Conservation (phyloP, 2,113 vertebrate genomes). For the Mandrillus leucophaeus region DNA sequence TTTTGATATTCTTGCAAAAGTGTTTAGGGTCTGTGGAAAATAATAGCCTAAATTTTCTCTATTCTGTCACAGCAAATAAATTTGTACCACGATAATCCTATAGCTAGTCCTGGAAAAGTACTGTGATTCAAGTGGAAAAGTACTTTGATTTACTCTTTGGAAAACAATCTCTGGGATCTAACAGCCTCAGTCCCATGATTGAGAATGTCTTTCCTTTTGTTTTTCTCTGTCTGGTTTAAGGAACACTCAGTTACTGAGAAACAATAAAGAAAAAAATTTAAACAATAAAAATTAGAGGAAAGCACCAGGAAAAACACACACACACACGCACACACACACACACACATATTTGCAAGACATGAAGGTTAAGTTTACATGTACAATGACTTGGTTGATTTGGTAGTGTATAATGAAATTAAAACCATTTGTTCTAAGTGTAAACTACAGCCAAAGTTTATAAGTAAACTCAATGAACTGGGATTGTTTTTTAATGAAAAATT, state of each 20-base stretch:
- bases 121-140: neutral
- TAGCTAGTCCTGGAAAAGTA: neutral
- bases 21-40: neutral
- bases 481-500: constrained; percentile 59
- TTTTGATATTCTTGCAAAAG: constrained; percentile 7
- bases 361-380: neutral
- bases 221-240: neutral
- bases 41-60: neutral
- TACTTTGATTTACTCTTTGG: neutral
- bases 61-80: neutral
- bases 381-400: constrained; percentile 37
- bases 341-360: neutral
- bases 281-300: constrained; percentile 43
- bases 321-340: neutral
- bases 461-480: neutral
- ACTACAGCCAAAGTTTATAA: constrained; percentile 45
- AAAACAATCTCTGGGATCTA: constrained; percentile 1
- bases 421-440: constrained; percentile 62
- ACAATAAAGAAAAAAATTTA: neutral
- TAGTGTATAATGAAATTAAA: constrained; percentile 50
- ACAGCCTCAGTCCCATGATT: neutral
- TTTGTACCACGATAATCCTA: neutral
- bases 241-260: constrained; percentile 21
- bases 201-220: neutral
- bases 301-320: neutral